A percentile compares a stretch with the other conserved stretches of the same genome.
phyloP scores from a whole-genome alignment of 2,113 vertebrate species.

The Nanorana parkeri region DNA sequence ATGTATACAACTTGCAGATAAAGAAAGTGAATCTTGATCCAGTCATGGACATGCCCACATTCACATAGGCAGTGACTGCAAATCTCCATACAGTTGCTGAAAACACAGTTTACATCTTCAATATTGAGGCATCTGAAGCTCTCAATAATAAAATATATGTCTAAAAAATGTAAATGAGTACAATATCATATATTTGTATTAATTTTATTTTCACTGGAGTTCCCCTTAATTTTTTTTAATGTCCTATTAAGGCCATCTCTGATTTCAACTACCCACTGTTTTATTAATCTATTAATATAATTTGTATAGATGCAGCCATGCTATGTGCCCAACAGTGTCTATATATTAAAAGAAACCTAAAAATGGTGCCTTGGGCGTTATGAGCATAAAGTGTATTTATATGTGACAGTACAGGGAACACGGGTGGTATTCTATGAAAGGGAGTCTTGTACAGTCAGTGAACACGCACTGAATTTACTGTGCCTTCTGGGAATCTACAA shows the following conservation, averaged over 20 bases:
- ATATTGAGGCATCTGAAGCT: too few species aligned
- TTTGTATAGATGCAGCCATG: neutral
- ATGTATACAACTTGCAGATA: too few species aligned
- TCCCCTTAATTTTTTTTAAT: slow-evolving; percentile 8
- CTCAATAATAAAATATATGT: too few species aligned
- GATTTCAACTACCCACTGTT: neutral
- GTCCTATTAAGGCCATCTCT: neutral
- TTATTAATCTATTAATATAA: slow-evolving; percentile 5
- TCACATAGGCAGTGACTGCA: too few species aligned
- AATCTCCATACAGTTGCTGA: too few species aligned
- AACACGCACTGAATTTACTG: slow-evolving; percentile 25
- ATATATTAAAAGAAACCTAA: neutral
- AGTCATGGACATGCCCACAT: too few species aligned
- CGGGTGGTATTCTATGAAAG: slow-evolving; percentile 12
- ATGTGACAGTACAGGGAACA: slow-evolving; percentile 7
- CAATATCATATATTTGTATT: too few species aligned
- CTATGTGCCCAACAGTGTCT: neutral
- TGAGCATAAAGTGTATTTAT: slow-evolving; percentile 3
- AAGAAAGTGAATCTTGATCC: too few species aligned
- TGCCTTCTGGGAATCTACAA: slow-evolving; percentile 12
- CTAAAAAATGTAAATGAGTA: too few species aligned
- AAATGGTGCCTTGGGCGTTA: neutral
- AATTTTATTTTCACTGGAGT: too few species aligned
- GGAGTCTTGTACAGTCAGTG: slow-evolving; percentile 18
- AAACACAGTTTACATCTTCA: too few species aligned